A percentile compares a stretch with the other conserved stretches of the same genome.
These are phyloP conservation scores for Sesia bembeciformis DNA, from an alignment of 2,888 invertebrate genomes.

Conservation along the genomic window DNA sequence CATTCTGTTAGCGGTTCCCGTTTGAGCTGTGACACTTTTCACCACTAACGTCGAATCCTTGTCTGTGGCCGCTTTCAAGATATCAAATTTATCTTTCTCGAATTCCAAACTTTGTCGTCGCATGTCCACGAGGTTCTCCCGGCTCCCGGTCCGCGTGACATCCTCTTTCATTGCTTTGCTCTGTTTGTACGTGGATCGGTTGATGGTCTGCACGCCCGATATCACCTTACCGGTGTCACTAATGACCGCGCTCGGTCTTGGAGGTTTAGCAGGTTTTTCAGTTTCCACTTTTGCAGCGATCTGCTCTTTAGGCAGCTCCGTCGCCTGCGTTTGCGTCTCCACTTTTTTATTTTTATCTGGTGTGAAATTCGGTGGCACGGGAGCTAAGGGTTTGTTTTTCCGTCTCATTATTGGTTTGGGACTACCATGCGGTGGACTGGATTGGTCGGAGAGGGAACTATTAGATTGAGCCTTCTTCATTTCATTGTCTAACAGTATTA, in stretches of 20 bases:
- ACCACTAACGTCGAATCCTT: conserved; percentile 41
- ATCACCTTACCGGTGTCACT: conserved; percentile 65
- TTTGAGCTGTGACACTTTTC: conserved; percentile 57
- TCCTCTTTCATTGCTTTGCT: conserved; percentile 64
- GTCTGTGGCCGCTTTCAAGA: conserved; percentile 22
- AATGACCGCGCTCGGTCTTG: conserved; percentile 74
- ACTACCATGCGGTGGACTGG: conserved; percentile 82
- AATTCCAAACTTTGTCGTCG: conserved; percentile 73
- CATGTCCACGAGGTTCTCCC: conserved; percentile 53
- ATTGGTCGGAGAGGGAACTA: conserved; percentile 79
- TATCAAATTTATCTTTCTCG: conserved; percentile 62
- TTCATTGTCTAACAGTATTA: conserved; percentile 61
- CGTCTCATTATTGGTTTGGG: conserved; percentile 81
- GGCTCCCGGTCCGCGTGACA: conserved; percentile 46
- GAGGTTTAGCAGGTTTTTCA: conserved; percentile 78
- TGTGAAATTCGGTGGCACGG: conserved; percentile 77
- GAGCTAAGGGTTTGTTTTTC: conserved; percentile 84
- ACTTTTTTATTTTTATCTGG: conserved; percentile 58
- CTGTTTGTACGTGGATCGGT: conserved; percentile 73
- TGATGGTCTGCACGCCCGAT: conserved; percentile 75
- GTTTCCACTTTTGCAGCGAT: conserved; percentile 38
- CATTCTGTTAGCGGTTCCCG: conserved; percentile 53
- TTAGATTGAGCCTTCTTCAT: conserved; percentile 78
- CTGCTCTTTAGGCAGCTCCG: conserved; percentile 23
- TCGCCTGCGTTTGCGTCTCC: conserved; percentile 29